These are phyloP conservation scores for Protonemura montana DNA, from an alignment of 2,888 invertebrate genomes.

Conservation along the genomic window DNA sequence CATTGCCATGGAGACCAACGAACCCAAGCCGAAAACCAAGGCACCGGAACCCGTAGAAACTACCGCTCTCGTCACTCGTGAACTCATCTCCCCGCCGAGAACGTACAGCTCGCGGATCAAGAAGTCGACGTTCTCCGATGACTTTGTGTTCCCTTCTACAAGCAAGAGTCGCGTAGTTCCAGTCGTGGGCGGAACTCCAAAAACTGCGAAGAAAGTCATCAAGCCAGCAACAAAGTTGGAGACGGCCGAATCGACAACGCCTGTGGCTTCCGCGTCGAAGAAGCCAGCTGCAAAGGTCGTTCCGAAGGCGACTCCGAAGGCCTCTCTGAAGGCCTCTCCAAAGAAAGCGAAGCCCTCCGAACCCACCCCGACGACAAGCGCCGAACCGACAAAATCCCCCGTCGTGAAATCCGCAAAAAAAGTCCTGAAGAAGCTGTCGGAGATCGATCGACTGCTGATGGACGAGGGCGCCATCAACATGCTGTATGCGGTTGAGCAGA, in stretches of 20 bases:
- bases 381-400: background rate
- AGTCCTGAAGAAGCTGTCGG: conserved; percentile 66
- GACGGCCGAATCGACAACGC: no score
- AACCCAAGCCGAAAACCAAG: background rate
- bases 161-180: conserved; percentile 33
- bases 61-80: background rate
- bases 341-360: background rate
- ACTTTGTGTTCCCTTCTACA: conserved; percentile 31
- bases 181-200: background rate
- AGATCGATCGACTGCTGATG: conserved; percentile 79
- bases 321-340: background rate
- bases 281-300: no score
- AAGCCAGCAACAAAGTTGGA: background rate
- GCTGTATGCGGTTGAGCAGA: conserved; percentile 77
- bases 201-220: background rate
- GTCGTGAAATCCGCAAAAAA: conserved; percentile 39
- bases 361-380: background rate
- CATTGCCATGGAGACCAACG: background rate
- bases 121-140: conserved; percentile 17
- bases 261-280: background rate
- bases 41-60: background rate
- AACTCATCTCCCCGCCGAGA: conserved; percentile 10
- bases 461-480: conserved; percentile 89
- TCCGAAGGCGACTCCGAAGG: background rate
- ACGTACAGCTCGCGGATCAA: conserved; percentile 34